Evolutionary conservation across 2,888 invertebrate genomes (phyloP).

Genomic region (Bembecia ichneumoniformis): DNA sequence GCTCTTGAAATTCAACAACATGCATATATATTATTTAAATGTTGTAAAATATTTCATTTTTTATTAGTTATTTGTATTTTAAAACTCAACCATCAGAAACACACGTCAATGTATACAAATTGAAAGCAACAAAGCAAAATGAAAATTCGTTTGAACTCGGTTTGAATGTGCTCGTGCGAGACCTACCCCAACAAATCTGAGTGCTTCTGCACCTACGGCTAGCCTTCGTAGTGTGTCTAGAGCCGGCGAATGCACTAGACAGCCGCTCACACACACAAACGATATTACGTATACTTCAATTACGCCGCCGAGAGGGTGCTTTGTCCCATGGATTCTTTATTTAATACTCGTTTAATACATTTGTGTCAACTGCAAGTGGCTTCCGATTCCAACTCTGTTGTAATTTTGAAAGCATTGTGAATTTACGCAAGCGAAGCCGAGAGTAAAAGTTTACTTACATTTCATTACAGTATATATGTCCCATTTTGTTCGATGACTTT

Average conservation of each 20-base stretch:
- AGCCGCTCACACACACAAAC: slow-evolving; percentile 28
- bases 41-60: too few species aligned
- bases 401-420: background rate
- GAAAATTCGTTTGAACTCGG: background rate
- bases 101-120: background rate
- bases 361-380: background rate
- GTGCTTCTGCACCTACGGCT: slow-evolving; percentile 30
- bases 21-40: too few species aligned
- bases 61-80: too few species aligned
- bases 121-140: background rate
- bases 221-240: slow-evolving; percentile 26
- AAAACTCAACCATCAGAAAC: background rate
- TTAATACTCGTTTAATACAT: background rate
- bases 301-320: slow-evolving; percentile 30
- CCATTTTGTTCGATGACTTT: too few species aligned
- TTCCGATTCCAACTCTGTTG: background rate
- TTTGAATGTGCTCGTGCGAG: slow-evolving; percentile 6
- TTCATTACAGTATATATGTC: too few species aligned
- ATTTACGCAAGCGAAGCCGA: slow-evolving; percentile 1
- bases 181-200: slow-evolving; percentile 43
- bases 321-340: slow-evolving; percentile 6
- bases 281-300: slow-evolving; percentile 37
- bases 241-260: slow-evolving; percentile 17
- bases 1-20: too few species aligned
- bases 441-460: too few species aligned